phyloP scores from a whole-genome alignment of 23 tunicate species.

The Clavelina lepadiformis region DNA sequence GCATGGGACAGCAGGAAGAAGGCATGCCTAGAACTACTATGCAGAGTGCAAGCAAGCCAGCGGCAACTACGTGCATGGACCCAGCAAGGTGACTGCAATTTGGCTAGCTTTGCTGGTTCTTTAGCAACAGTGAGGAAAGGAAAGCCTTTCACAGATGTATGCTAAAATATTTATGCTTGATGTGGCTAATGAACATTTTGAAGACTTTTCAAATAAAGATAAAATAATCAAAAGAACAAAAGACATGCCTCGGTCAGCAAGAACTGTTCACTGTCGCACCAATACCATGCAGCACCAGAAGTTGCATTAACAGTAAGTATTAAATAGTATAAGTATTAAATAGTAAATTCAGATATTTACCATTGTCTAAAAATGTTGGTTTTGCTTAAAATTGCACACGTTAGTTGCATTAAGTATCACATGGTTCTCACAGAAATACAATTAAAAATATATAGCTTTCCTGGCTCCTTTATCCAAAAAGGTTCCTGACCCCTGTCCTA shows the following conservation, averaged over 20 bases:
- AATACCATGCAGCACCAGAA: too few relatives aligned
- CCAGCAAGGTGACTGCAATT: constrained; percentile 40
- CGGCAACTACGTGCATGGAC: constrained; percentile 32
- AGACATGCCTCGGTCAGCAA: constrained; percentile 28
- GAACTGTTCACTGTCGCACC: constrained; percentile 34
- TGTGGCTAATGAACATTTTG: constrained; percentile 26
- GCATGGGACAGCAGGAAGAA: constrained; percentile 36
- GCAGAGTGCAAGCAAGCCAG: constrained; percentile 34
- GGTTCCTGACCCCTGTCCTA: too few relatives aligned
- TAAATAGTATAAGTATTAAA: too few relatives aligned
- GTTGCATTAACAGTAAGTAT: too few relatives aligned
- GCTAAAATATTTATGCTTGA: constrained; percentile 38
- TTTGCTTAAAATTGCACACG: too few relatives aligned
- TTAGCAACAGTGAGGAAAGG: constrained; percentile 28
- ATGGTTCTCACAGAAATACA: too few relatives aligned
- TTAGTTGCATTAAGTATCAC: too few relatives aligned
- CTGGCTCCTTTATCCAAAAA: too few relatives aligned
- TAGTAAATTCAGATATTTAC: too few relatives aligned
- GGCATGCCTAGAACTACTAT: constrained; percentile 31
- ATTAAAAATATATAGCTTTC: too few relatives aligned
- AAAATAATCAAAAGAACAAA: constrained; percentile 20
- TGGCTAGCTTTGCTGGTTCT: constrained; percentile 37
- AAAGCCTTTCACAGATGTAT: constrained; percentile 34
- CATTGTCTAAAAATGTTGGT: too few relatives aligned
- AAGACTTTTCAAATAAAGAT: constrained; percentile 11